These are phyloP conservation scores for Macrosiphum euphorbiae DNA, from an alignment of 2,888 invertebrate genomes.

Conservation along the genomic window DNA sequence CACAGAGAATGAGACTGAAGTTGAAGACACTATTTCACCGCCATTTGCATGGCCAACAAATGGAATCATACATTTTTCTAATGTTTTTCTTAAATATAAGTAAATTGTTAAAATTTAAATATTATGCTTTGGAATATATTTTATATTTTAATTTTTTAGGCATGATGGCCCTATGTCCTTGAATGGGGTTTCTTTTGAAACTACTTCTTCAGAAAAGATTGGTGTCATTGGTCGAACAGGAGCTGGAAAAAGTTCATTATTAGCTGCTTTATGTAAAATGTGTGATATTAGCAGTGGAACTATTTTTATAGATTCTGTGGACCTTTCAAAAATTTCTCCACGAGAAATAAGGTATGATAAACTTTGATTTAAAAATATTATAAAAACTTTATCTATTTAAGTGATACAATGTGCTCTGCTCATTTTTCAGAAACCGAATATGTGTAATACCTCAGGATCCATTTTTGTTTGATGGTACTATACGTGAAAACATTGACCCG, in stretches of 20 bases:
- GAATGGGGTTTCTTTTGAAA: constrained; percentile 82
- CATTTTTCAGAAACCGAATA: constrained; percentile 70
- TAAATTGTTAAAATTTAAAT: constrained; percentile 70
- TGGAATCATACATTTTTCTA: constrained; percentile 83
- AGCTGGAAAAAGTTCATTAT: constrained; percentile 91
- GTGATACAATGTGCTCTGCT: neutral
- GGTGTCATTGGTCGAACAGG: constrained; percentile 94
- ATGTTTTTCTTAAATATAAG: constrained; percentile 84
- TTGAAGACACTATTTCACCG: constrained; percentile 70
- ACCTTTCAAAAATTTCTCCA: constrained; percentile 80
- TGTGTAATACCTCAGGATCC: constrained; percentile 95
- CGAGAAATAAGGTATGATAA: constrained; percentile 81
- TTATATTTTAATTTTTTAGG: constrained; percentile 26
- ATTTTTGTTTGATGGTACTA: constrained; percentile 88
- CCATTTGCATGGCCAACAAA: constrained; percentile 90
- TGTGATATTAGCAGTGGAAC: constrained; percentile 80
- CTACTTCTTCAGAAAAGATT: constrained; percentile 87
- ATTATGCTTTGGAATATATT: neutral
- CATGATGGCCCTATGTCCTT: constrained; percentile 72
- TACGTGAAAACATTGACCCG: constrained; percentile 93
- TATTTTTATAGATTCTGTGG: constrained; percentile 85
- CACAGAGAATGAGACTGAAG: constrained; percentile 72
- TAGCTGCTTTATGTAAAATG: constrained; percentile 84
- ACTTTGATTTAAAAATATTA: neutral
- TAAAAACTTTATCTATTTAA: neutral